phyloP scores from a whole-genome alignment of 2,888 invertebrate genomes.

The Catotricha subobsoleta region DNA sequence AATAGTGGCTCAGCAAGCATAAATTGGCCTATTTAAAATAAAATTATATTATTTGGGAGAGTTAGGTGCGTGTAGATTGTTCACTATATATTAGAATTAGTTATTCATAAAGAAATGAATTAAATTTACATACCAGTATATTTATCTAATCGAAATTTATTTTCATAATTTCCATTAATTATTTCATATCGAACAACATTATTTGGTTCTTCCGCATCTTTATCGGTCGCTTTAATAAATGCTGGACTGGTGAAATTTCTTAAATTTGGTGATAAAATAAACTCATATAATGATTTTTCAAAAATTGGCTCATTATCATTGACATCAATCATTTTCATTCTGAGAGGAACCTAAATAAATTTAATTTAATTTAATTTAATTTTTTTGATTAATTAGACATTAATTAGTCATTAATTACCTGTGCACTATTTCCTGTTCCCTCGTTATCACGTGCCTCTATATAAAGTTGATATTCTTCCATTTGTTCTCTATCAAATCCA shows the following conservation, averaged over 20 bases:
- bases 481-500: constrained; percentile 66
- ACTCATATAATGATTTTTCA: constrained; percentile 59
- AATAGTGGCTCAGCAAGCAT: constrained; percentile 37
- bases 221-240: constrained; percentile 66
- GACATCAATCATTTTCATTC: constrained; percentile 56
- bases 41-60: background rate
- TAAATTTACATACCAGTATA: constrained; percentile 38
- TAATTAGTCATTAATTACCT: constrained; percentile 19
- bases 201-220: constrained; percentile 68
- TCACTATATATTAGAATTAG: background rate
- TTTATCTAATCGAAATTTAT: constrained; percentile 56
- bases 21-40: constrained; percentile 42
- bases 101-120: constrained; percentile 9
- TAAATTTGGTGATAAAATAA: constrained; percentile 54
- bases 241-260: constrained; percentile 59
- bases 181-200: constrained; percentile 73
- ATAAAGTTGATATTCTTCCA: constrained; percentile 56
- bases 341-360: constrained; percentile 35
- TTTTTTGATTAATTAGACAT: background rate
- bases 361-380: background rate
- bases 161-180: constrained; percentile 54
- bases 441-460: constrained; percentile 80
- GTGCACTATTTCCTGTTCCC: constrained; percentile 58
- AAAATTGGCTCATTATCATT: constrained; percentile 81
- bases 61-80: background rate